Conservation (phyloP, 2,113 vertebrate genomes). For the Chaetodon trifascialis region DNA sequence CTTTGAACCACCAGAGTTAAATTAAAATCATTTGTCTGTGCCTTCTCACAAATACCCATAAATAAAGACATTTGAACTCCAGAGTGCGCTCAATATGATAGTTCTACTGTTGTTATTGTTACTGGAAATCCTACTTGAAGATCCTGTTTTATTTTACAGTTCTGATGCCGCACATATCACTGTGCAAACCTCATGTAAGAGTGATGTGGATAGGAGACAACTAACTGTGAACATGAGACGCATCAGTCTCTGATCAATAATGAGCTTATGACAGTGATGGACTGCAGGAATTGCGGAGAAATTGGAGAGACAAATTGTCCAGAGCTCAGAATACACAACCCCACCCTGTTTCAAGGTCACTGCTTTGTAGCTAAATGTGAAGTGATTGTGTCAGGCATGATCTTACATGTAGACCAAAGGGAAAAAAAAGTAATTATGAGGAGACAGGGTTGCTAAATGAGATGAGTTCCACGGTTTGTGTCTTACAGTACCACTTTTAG, state of each 20-base stretch:
- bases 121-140: conserved; percentile 41
- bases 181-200: conserved; percentile 44
- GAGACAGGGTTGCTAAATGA: not conserved
- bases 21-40: not conserved
- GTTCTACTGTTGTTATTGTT: conserved; percentile 30
- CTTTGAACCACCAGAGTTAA: not conserved
- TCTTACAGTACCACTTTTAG: not conserved
- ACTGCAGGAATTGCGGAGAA: conserved; percentile 80
- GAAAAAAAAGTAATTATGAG: not conserved
- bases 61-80: conserved; percentile 17
- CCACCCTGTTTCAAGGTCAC: conserved; percentile 79
- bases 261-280: conserved; percentile 83
- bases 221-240: conserved; percentile 77
- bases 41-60: not conserved
- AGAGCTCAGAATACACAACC: conserved; percentile 53
- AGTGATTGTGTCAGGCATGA: conserved; percentile 34
- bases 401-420: not conserved
- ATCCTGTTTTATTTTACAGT: conserved; percentile 44
- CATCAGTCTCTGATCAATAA: conserved; percentile 82
- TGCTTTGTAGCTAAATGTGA: conserved; percentile 40
- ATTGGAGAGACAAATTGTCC: conserved; percentile 78
- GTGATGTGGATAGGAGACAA: conserved; percentile 67
- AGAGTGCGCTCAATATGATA: not conserved
- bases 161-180: conserved; percentile 26
- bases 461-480: not conserved